Evolutionary conservation across 1,140 invertebrate species (phyloP).

Genomic region (Gonioctena quinquepunctata): DNA sequence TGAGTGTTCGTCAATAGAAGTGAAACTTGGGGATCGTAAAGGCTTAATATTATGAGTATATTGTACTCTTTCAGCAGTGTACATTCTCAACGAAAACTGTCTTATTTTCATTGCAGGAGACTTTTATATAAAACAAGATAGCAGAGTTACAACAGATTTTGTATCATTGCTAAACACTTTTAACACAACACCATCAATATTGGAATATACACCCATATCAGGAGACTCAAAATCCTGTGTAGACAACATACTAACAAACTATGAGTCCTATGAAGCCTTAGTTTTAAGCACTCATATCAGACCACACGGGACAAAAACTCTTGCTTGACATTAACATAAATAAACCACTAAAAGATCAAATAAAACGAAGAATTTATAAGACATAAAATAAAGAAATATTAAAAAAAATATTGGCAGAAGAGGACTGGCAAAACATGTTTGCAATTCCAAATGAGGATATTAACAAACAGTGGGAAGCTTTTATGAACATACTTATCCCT

Average conservation of each 20-base stretch:
- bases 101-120: not conserved
- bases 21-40: not conserved
- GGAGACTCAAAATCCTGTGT: too few relatives aligned
- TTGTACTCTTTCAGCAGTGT: not conserved
- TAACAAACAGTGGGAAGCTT: not conserved
- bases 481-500: not conserved
- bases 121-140: not conserved
- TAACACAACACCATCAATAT: not conserved
- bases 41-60: not conserved
- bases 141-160: not conserved
- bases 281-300: not conserved
- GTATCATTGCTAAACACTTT: not conserved
- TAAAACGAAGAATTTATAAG: not conserved
- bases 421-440: not conserved
- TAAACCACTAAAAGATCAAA: not conserved
- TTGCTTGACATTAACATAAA: not conserved
- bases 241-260: not conserved
- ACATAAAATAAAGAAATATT: not conserved
- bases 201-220: not conserved
- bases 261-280: not conserved
- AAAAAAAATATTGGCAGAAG: too few relatives aligned
- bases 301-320: not conserved
- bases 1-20: not conserved
- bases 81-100: not conserved
- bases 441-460: not conserved